Percentiles rank a stretch among this genome's conserved stretches.
Evolutionary conservation across 2,797 vertebrate species (phyloP).

Genomic region (Steatocranus sp.): DNA sequence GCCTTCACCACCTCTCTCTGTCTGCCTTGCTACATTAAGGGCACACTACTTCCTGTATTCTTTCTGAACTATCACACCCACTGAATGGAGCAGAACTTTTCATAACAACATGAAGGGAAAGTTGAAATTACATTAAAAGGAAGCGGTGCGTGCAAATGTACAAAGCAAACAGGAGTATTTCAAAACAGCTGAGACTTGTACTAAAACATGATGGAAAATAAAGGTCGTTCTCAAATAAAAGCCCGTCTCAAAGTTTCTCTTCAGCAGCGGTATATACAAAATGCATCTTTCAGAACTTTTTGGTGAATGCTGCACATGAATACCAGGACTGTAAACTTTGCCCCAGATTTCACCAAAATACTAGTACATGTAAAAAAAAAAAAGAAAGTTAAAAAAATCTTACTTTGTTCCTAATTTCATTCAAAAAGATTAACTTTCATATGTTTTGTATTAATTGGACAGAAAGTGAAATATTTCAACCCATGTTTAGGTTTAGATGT

Average conservation of each 20-base stretch:
- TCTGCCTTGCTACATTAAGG: background rate
- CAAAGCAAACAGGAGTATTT: background rate
- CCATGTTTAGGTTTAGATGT: background rate
- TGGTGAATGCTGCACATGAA: background rate
- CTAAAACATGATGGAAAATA: background rate
- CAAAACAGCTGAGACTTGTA: background rate
- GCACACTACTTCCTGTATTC: background rate
- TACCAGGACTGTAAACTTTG: background rate
- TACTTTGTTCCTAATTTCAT: background rate
- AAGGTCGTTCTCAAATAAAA: background rate
- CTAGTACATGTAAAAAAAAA: background rate
- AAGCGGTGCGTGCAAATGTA: background rate
- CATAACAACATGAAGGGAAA: background rate
- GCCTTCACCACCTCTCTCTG: background rate
- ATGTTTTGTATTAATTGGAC: background rate
- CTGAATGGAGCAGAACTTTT: background rate
- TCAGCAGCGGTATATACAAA: background rate
- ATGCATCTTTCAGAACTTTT: background rate
- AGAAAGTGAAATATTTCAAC: background rate
- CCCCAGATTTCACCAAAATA: background rate
- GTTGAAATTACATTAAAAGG: background rate
- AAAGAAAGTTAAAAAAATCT: fast-evolving
- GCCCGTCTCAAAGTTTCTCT: background rate
- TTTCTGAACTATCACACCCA: background rate
- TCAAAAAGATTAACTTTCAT: background rate